These are phyloP conservation scores for Ptychadena robeensis DNA, from an alignment of 2,797 vertebrate species.

Conservation along the genomic window DNA sequence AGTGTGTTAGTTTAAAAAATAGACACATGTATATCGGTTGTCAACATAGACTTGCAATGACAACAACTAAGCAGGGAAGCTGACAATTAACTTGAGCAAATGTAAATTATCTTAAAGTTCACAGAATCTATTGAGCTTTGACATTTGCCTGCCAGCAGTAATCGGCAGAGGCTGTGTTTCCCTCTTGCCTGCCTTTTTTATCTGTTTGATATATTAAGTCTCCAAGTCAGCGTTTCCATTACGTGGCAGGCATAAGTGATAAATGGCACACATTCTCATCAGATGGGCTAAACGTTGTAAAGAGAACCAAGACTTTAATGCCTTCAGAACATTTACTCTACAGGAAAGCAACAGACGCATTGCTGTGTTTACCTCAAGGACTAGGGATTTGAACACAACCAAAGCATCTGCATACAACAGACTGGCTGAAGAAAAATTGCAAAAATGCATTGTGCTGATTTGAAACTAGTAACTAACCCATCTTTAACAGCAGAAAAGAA, in stretches of 20 bases:
- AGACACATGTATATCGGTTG: neutral
- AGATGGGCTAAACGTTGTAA: neutral
- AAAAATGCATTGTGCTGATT: neutral
- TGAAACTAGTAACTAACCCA: neutral
- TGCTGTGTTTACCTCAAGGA: neutral
- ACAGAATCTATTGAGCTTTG: neutral
- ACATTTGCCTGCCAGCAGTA: slow-evolving; percentile 29
- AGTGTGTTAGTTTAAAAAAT: neutral
- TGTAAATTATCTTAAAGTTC: neutral
- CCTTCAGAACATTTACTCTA: neutral
- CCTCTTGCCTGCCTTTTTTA: neutral
- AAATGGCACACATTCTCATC: neutral
- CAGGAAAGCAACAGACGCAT: neutral
- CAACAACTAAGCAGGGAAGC: slow-evolving; percentile 4
- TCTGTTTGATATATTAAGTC: slow-evolving; percentile 14
- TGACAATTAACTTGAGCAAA: slow-evolving; percentile 4
- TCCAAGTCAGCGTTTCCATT: slow-evolving; percentile 10
- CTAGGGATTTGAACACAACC: neutral
- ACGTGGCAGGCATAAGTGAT: neutral
- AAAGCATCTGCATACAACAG: neutral
- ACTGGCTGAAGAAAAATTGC: neutral
- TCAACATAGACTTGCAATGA: neutral
- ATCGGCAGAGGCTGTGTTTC: neutral
- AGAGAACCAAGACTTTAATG: neutral
- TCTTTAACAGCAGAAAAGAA: neutral